Evolutionary conservation across 2,113 vertebrate species (phyloP).

Genomic region (Aldabrachelys gigantea): DNA sequence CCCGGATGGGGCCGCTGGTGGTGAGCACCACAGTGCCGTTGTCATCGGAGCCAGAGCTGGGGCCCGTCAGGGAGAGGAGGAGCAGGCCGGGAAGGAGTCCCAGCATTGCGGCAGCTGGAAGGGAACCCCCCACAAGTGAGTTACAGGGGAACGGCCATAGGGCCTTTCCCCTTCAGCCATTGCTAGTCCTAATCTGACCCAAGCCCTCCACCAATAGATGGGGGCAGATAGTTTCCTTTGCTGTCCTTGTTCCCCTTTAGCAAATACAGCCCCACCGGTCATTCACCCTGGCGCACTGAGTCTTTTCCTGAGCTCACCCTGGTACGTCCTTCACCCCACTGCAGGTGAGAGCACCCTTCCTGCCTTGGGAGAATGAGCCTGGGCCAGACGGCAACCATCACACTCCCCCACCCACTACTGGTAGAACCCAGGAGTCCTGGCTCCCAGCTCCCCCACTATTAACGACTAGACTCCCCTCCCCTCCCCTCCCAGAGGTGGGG

Average conservation of each 20-base stretch:
- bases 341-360: not conserved
- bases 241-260: not conserved
- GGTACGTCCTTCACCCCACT: not conserved
- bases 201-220: not conserved
- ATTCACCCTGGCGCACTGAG: not conserved
- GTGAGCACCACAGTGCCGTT: constrained; percentile 70
- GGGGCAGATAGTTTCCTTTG: not conserved
- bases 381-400: no score
- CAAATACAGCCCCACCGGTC: not conserved
- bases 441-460: no score
- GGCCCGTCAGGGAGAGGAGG: not conserved
- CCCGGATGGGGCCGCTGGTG: constrained; percentile 71
- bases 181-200: not conserved
- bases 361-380: no score
- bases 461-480: no score
- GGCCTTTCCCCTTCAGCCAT: not conserved
- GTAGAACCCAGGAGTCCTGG: no score
- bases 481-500: not conserved
- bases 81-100: not conserved
- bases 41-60: not conserved
- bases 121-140: not conserved
- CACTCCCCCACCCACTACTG: no score
- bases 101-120: not conserved
- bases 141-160: not conserved
- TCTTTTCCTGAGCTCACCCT: not conserved